Conservation (phyloP, 2,797 vertebrate genomes). For the Bradypodion pumilum region DNA sequence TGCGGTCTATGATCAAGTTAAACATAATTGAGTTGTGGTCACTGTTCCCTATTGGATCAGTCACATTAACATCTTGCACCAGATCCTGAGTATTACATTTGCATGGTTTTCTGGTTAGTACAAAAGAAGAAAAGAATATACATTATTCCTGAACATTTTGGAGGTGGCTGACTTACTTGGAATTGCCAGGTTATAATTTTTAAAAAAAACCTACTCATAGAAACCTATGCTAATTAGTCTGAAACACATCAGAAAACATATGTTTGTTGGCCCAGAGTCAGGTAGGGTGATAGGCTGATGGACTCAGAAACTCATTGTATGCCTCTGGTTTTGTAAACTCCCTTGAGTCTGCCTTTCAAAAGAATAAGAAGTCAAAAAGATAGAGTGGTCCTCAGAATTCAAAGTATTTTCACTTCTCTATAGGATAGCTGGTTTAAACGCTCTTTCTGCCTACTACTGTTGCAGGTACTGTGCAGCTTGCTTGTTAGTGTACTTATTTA, state of each 20-base stretch:
- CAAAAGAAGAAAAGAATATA: slow-evolving; percentile 55
- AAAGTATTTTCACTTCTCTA: slow-evolving; percentile 61
- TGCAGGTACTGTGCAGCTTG: slow-evolving; percentile 57
- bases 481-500: slow-evolving; percentile 49
- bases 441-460: slow-evolving; percentile 66
- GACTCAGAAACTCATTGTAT: slow-evolving; percentile 76
- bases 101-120: slow-evolving; percentile 37
- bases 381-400: slow-evolving; percentile 67
- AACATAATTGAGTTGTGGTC: too few species aligned
- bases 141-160: too few species aligned
- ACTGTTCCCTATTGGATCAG: too few species aligned
- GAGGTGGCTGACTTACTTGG: neutral
- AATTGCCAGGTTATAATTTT: slow-evolving; percentile 66
- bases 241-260: slow-evolving; percentile 77
- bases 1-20: too few species aligned
- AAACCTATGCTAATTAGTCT: slow-evolving; percentile 77
- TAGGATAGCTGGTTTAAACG: slow-evolving; percentile 55
- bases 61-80: too few species aligned
- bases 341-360: slow-evolving; percentile 74
- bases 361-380: slow-evolving; percentile 73
- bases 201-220: slow-evolving; percentile 67
- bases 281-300: slow-evolving; percentile 72
- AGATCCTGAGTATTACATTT: too few species aligned
- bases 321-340: slow-evolving; percentile 75
- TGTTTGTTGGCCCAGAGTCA: slow-evolving; percentile 73